Percentiles rank a stretch among this genome's conserved stretches.
Evolutionary conservation across 2,113 vertebrate species (phyloP).

Genomic region (Piaya cayana): DNA sequence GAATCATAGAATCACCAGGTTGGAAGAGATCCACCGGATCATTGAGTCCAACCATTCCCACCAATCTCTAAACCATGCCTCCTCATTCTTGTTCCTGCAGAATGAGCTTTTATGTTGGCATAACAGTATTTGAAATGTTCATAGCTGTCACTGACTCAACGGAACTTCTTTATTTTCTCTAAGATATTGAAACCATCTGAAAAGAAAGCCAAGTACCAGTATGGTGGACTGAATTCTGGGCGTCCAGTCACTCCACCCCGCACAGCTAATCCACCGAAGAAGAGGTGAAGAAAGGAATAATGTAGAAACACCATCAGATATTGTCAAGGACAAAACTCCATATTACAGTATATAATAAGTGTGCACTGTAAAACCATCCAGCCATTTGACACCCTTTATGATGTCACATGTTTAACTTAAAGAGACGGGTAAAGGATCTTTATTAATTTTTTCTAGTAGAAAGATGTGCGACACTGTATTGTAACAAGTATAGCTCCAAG

Average conservation of each 20-base stretch:
- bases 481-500: constrained; percentile 80
- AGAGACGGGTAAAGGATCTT: constrained; percentile 87
- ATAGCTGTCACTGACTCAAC: constrained; percentile 5
- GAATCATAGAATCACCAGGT: no score
- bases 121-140: neutral
- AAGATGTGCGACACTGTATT: constrained; percentile 84
- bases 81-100: neutral
- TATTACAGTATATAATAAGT: constrained; percentile 82
- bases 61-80: no score
- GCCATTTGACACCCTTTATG: constrained; percentile 85
- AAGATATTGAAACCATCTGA: constrained; percentile 95
- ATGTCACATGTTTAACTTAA: constrained; percentile 86
- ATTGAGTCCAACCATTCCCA: no score
- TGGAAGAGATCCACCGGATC: no score
- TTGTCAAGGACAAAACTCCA: constrained; percentile 85
- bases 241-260: constrained; percentile 92
- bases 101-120: neutral
- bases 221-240: constrained; percentile 90
- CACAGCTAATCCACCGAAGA: constrained; percentile 92
- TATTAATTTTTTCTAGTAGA: constrained; percentile 82
- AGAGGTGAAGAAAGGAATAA: constrained; percentile 89
- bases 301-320: constrained; percentile 72
- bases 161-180: constrained; percentile 37
- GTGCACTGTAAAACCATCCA: constrained; percentile 88
- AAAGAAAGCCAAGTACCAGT: constrained; percentile 96